Evolutionary conservation across 2,888 invertebrate genomes (phyloP).

Genomic region (Chrysodeixis includens): DNA sequence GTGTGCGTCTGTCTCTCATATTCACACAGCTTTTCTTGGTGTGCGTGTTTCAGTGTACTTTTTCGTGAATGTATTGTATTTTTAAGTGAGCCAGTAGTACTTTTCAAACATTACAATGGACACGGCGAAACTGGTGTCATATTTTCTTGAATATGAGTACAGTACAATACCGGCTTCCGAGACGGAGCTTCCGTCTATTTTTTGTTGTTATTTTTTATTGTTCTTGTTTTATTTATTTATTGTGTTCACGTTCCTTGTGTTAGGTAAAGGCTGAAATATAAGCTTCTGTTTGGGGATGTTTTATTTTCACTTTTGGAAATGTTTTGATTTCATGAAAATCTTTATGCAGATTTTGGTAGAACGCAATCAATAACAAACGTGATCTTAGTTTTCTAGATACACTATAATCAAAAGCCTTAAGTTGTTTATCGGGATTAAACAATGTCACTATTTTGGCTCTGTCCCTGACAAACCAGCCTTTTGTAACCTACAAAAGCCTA

Average conservation of each 20-base stretch:
- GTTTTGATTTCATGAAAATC: background rate
- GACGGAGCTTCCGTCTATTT: constrained; percentile 62
- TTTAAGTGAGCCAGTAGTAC: constrained; percentile 54
- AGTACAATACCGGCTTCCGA: constrained; percentile 69
- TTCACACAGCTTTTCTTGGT: constrained; percentile 33
- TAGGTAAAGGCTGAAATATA: constrained; percentile 20
- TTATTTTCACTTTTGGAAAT: background rate
- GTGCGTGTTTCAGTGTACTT: constrained; percentile 35
- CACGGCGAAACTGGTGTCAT: constrained; percentile 67
- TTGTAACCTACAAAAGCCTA: too few relatives aligned
- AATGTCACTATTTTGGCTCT: too few relatives aligned
- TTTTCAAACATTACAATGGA: constrained; percentile 62
- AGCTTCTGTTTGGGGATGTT: background rate
- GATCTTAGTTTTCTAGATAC: too few relatives aligned
- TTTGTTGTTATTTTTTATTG: constrained; percentile 54
- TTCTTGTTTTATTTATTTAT: constrained; percentile 53
- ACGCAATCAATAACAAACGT: too few relatives aligned
- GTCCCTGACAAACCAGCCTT: too few relatives aligned
- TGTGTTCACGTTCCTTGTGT: constrained; percentile 24
- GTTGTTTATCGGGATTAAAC: too few relatives aligned
- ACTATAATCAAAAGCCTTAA: too few relatives aligned
- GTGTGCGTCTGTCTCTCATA: constrained; percentile 28
- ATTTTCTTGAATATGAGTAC: constrained; percentile 75
- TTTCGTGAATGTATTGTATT: constrained; percentile 47
- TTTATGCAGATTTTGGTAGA: too few relatives aligned